Evolutionary conservation across 2,797 vertebrate genomes (phyloP), one percentile per base, ranked within the genome.

Genomic region (Cygnus olor): DNA sequence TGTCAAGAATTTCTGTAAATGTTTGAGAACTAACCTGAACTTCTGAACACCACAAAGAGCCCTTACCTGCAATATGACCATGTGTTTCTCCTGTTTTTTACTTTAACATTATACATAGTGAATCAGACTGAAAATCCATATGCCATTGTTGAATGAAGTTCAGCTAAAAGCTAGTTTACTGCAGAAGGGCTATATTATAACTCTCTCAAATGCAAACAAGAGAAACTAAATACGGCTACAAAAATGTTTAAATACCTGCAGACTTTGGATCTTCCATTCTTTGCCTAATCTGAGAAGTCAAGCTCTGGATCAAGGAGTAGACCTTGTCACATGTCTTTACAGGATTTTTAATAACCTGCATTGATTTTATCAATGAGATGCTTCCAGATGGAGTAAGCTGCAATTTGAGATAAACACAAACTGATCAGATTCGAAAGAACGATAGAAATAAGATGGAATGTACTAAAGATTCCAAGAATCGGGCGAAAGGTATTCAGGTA

Each of bases 321-420:
- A 99, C 98, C 89, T 98, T 99, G 96, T 99, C 99, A 96, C 99
- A 99, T 9, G 98, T 99, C 96, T 98, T 99, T 65, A 99, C 98
- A 69, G 99, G 98, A 95, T 99, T 99, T 98, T 98, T 98, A 94
- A 99, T 98, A 95, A 98, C 97, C 89, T 99, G 98, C 99, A 99
- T 99, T 82, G 99, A 99, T 96, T 99, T 99, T 94, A 98, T 98
- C 92, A 99, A 80, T 83, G 99, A 99, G 78, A 98, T 97, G 85
- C 98, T 98, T 89, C 98, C 98, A 89, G 99, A 98, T 28, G 99
- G 99, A 73, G 98, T 98, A 79, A 99, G 98, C 98, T 99, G 95
- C 22, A 98, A 96, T 95, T 96, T 87, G 53, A 97, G 15, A 94
- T 28, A 93, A 93, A 96, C 80, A 69, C 12, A 93, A 87, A 69